phyloP scores from a whole-genome alignment of 2,797 vertebrate genomes.

The Nyctibius grandis region DNA sequence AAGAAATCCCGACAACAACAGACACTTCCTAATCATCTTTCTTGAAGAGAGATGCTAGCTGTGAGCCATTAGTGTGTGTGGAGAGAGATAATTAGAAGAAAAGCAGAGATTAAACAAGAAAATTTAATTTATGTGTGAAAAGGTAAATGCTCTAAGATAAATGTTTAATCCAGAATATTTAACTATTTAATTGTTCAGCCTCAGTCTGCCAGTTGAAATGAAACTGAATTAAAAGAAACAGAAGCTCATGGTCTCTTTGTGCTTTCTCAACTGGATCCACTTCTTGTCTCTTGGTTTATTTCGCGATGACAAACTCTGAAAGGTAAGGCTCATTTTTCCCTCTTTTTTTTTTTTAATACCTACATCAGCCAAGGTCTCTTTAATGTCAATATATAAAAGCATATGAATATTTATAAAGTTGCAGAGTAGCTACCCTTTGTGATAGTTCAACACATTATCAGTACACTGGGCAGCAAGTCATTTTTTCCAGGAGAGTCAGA shows the following conservation, averaged over 20 bases:
- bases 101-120: constrained; percentile 60
- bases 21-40: constrained; percentile 50
- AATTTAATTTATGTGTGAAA: constrained; percentile 59
- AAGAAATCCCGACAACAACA: background rate
- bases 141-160: constrained; percentile 1
- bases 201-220: background rate
- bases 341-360: background rate
- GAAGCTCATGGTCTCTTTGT: background rate
- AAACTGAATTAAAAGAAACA: background rate
- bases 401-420: background rate
- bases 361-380: background rate
- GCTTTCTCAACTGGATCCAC: background rate
- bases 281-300: background rate
- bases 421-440: background rate
- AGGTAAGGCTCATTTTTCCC: background rate
- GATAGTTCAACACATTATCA: background rate
- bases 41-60: constrained; percentile 46
- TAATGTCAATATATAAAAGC: background rate
- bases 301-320: background rate
- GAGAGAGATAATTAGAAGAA: constrained; percentile 64
- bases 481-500: background rate
- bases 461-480: background rate
- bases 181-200: constrained; percentile 5
- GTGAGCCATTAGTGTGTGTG: constrained; percentile 45
- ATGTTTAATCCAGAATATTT: constrained; percentile 29